Percentiles rank a stretch among this genome's conserved stretches.
phyloP scores from a whole-genome alignment of 2,797 vertebrate species.

The Hylomyscus alleni region DNA sequence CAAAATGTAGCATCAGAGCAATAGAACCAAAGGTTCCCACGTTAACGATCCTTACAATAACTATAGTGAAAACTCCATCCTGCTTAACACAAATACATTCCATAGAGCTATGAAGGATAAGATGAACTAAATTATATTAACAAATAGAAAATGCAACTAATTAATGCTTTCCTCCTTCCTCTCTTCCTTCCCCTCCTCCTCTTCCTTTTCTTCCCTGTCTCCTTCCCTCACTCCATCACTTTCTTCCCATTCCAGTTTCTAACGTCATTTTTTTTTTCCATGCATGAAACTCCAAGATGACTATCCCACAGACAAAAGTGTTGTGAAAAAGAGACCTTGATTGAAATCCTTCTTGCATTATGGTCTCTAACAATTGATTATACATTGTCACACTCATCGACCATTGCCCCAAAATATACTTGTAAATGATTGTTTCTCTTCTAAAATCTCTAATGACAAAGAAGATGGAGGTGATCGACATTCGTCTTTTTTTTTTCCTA shows the following conservation, averaged over 20 bases:
- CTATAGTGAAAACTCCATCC: neutral
- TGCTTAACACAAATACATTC: neutral
- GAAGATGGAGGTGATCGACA: neutral
- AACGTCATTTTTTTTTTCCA: neutral
- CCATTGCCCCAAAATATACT: neutral
- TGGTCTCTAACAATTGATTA: neutral
- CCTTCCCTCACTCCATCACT: no score
- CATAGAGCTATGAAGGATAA: neutral
- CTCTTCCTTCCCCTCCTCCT: accelerated
- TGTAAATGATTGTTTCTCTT: conserved; percentile 36
- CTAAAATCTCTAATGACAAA: conserved; percentile 29
- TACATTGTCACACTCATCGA: neutral
- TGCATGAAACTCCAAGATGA: neutral
- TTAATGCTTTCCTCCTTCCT: neutral
- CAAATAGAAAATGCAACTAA: neutral
- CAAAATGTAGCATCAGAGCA: neutral
- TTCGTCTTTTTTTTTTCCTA: neutral
- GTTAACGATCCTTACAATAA: neutral
- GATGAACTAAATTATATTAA: neutral
- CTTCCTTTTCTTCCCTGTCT: no score
- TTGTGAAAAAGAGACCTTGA: neutral
- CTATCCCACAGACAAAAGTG: neutral
- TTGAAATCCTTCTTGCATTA: neutral
- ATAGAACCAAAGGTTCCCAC: neutral
- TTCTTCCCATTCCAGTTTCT: neutral